Evolutionary conservation across 2,113 vertebrate species (phyloP).

Genomic region (Himantopus leucocephalus): DNA sequence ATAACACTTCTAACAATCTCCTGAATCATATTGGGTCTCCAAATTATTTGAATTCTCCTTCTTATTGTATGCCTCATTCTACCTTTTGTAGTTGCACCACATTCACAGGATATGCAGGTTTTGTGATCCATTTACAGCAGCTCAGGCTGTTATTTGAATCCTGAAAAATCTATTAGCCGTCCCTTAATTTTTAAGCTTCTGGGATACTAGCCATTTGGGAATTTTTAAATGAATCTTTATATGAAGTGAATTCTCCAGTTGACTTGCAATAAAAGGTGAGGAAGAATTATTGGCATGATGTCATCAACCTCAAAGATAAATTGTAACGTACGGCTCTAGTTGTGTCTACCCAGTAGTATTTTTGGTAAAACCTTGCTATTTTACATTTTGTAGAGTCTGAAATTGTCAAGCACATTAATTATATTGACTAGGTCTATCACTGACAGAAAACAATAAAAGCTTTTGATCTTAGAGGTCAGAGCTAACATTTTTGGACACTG

Average conservation of each 20-base stretch:
- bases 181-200: neutral
- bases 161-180: neutral
- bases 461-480: neutral
- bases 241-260: neutral
- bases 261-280: neutral
- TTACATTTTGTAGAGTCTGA: neutral
- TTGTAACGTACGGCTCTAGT: neutral
- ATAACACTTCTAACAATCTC: neutral
- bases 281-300: neutral
- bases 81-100: neutral
- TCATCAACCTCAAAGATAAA: neutral
- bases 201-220: neutral
- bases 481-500: neutral
- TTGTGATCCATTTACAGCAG: neutral
- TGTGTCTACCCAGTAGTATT: neutral
- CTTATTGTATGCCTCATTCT: neutral
- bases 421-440: neutral
- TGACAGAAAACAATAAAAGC: neutral
- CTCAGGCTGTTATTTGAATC: neutral
- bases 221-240: neutral
- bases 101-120: neutral
- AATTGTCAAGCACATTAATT: neutral
- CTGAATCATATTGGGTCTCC: neutral
- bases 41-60: neutral
- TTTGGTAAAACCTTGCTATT: neutral